Evolutionary conservation across 2,888 invertebrate species (phyloP), one percentile per base, ranked within the genome.

Genomic region (Perithous albicinctus): DNA sequence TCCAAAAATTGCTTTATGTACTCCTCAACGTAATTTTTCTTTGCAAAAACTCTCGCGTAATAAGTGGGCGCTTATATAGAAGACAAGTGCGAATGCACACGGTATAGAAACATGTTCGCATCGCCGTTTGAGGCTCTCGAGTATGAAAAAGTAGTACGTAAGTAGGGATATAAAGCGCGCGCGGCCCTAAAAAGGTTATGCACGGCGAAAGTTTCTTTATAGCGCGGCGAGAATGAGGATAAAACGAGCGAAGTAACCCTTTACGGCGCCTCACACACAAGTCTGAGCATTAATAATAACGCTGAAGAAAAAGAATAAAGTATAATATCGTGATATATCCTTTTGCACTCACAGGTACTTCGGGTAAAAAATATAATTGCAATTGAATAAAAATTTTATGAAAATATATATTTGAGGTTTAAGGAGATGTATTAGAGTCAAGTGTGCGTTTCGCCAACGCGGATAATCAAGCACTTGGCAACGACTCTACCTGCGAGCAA

Each of bases 141-240:
- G 63, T 4, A 67, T 69, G 63, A 75, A 66, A 56, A 75, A n/a
- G 66, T 66, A 38, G 41, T 43, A 56, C 29, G 32, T 43, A 43
- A 54, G 54, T 56, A 41, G 66, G 32, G 56, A 56, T 51, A 38
- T 54, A 56, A 66, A 75, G 74, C 20, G 6, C 41, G 29, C n/a
- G n/a, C n/a, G n/a, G 26, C 38, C 41, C 51, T 51, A 63, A 70
- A 77, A 77, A 69, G 77, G 63, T 51, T 18, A 51, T 63, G 26
- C 59, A 48, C 23, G 32, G 38, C 67, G 23, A 67, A 67, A 67
- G 46, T 67, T 76, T 67, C 26, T 70, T 23, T 63, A 54, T 26
- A 67, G 10, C 61, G 32, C 26, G 23, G 54, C 61, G 26, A 29
- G 56, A 77, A 61, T 48, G 61, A 41, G 41, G 41, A 41, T 41